Base-by-base conservation (phyloP, 2,888 invertebrate species). In the Macaria notata region DNA sequence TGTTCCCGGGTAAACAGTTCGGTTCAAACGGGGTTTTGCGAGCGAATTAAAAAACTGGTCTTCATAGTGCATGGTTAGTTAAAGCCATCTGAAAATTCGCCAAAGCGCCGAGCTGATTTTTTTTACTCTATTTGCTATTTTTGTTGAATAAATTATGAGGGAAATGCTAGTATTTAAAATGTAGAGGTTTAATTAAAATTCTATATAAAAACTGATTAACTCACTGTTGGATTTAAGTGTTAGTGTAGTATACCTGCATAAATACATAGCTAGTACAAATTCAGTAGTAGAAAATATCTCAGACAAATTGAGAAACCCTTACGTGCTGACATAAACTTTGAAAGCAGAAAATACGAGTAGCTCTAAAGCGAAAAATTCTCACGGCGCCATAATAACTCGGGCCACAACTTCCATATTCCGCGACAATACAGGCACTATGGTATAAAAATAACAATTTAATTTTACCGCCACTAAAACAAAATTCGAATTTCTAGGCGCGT, bases 1-100 rank as follows among this genome's bases (percentile, higher is more conserved):
- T 78, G 72, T 56, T 73, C 51, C 42, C 75, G 75, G 73, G 75
- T 79, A 83, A 83, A 84, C 77, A 76, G 72, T 81, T 79, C 54
- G 63, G 72, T 72, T 59, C 56, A 67, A 73, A 72, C 71, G 73
- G 75, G 69, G 75, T 75, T 70, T 38, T 31, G 46, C 36, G 36
- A 48, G 46, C 52, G 49, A 43, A 58, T 50, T 54, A 58, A 58
- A 54, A 49, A 58, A 58, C 49, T 54, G 54, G 39, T 43, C 7
- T 49, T 48, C 49, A 38, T 53, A 53, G 49, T 54, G 58, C 54
- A 54, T 46, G 46, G 53, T 45, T 56, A 46, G 51, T 51, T 41
- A 33, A 48, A 36, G 42, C 31, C 50, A 39, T 49, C 46, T 19
- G 19, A 31, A 44, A 45, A 45, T 54, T 54, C 5, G 45, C 31